phyloP scores from a whole-genome alignment of 2,888 invertebrate genomes.

The Nowickia ferox region DNA sequence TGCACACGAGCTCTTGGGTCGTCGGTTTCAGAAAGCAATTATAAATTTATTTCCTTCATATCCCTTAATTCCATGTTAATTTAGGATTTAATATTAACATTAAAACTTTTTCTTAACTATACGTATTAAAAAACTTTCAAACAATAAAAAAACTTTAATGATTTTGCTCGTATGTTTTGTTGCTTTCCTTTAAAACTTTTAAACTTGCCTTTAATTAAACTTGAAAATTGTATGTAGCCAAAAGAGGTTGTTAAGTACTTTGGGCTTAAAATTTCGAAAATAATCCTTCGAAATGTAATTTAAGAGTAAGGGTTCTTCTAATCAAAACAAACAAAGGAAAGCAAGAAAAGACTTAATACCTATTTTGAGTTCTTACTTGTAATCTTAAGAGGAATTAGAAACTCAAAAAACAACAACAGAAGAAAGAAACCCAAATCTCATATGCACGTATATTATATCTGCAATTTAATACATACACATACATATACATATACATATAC shows the following conservation, averaged over 20 bases:
- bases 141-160: not conserved
- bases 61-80: too few species aligned
- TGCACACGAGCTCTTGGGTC: too few species aligned
- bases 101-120: not conserved
- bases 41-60: too few species aligned
- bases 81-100: not conserved
- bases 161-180: conserved; percentile 7
- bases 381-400: conserved; percentile 44
- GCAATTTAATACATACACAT: conserved; percentile 3
- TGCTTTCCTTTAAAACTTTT: not conserved
- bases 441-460: conserved; percentile 53
- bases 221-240: not conserved
- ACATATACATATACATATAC: too few species aligned
- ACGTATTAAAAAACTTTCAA: conserved; percentile 27
- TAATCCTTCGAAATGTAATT: conserved; percentile 53
- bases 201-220: conserved; percentile 23
- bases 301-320: conserved; percentile 30
- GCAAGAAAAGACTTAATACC: conserved; percentile 44
- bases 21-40: too few species aligned
- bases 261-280: conserved; percentile 8
- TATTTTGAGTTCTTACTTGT: conserved; percentile 52
- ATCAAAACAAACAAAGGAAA: conserved; percentile 39
- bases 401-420: conserved; percentile 42
- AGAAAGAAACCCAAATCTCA: conserved; percentile 52
- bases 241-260: conserved; percentile 20